Conservation (phyloP, 1,140 invertebrate species). For the Drosophila oshimai region DNA sequence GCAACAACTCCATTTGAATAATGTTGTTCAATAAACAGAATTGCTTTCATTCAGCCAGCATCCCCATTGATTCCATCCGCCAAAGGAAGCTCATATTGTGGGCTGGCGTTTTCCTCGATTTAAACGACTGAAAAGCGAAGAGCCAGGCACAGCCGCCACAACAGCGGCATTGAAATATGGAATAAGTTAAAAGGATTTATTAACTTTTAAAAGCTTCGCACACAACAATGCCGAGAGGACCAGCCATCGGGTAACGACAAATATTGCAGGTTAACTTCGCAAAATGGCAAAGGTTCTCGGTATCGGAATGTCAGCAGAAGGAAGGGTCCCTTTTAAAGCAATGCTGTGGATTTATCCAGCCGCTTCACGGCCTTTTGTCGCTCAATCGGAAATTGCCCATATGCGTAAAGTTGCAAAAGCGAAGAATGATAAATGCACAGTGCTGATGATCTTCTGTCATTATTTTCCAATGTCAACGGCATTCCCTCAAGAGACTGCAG, state of each 20-base stretch:
- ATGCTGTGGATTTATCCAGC: conserved; percentile 7
- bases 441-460: neutral
- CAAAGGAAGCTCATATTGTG: conserved; percentile 52
- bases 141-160: conserved; percentile 5
- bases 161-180: conserved; percentile 71
- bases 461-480: neutral
- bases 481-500: neutral
- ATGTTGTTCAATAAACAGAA: conserved; percentile 72
- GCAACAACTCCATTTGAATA: conserved; percentile 60
- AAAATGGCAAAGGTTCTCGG: conserved; percentile 19
- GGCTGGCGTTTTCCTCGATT: conserved; percentile 46
- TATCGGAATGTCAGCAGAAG: conserved; percentile 24
- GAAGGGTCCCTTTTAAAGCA: conserved; percentile 21
- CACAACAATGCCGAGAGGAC: conserved; percentile 68
- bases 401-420: neutral
- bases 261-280: conserved; percentile 35
- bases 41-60: conserved; percentile 64
- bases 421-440: neutral
- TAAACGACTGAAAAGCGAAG: conserved; percentile 3
- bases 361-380: conserved; percentile 19
- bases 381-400: conserved; percentile 26
- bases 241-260: conserved; percentile 30
- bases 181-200: conserved; percentile 80
- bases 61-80: conserved; percentile 37
- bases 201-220: conserved; percentile 78